Conservation (phyloP, 2,888 invertebrate genomes). For the Gerris lacustris region DNA sequence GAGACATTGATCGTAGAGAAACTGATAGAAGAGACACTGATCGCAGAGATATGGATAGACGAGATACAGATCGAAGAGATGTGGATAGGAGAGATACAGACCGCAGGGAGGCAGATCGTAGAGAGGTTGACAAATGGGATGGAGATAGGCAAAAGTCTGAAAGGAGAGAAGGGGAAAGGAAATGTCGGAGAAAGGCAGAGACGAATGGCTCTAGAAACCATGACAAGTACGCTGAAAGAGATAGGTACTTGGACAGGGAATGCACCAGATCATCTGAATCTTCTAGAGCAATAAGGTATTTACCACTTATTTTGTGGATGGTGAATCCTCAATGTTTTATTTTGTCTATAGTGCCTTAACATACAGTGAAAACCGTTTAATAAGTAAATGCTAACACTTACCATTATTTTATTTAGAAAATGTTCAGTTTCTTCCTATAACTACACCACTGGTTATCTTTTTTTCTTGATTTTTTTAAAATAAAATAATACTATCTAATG, state of each 20-base stretch:
- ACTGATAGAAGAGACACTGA: slow-evolving; percentile 35
- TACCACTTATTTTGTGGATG: too few species aligned
- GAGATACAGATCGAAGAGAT: slow-evolving; percentile 8
- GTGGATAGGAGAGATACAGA: slow-evolving; percentile 7
- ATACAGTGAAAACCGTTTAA: not conserved
- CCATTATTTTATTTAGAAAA: too few species aligned
- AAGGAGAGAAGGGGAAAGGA: slow-evolving; percentile 27
- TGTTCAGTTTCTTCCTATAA: too few species aligned
- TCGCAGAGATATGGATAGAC: slow-evolving; percentile 8
- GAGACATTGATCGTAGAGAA: slow-evolving; percentile 38
- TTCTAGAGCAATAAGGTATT: not conserved
- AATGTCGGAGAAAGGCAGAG: not conserved
- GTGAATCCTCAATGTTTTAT: too few species aligned
- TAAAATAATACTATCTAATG: too few species aligned
- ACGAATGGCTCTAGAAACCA: too few species aligned
- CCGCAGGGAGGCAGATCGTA: slow-evolving; percentile 13
- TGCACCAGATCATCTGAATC: slow-evolving; percentile 30
- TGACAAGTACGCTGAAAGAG: slow-evolving; percentile 1
- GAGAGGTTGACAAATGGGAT: slow-evolving; percentile 21
- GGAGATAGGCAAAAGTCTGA: slow-evolving; percentile 27
- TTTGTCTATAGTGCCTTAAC: slow-evolving; percentile 15
- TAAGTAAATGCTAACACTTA: too few species aligned
- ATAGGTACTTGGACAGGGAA: slow-evolving; percentile 20
- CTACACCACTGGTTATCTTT: too few species aligned
- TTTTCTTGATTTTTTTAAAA: too few species aligned